Evolutionary conservation across 2,888 invertebrate genomes (phyloP).

Genomic region (Cryptocheilus praepositus): DNA sequence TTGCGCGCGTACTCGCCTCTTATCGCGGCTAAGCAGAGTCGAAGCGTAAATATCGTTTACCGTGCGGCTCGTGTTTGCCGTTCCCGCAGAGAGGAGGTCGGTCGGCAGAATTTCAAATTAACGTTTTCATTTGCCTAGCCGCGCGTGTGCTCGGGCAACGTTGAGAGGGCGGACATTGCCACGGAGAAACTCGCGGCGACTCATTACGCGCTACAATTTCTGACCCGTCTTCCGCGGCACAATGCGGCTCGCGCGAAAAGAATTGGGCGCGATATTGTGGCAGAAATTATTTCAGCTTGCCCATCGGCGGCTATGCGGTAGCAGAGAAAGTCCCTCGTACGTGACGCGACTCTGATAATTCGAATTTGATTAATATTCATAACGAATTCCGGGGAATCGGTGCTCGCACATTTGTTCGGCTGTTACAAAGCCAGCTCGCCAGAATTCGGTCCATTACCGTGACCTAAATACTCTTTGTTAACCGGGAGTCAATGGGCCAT

Average conservation of each 20-base stretch:
- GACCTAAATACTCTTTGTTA: too few species aligned
- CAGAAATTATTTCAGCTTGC: too few species aligned
- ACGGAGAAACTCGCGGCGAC: conserved; percentile 21
- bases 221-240: not conserved
- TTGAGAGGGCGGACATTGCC: conserved; percentile 13
- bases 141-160: conserved; percentile 15
- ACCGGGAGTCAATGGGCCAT: too few species aligned
- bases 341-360: too few species aligned
- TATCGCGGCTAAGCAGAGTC: conserved; percentile 23
- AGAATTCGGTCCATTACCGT: conserved; percentile 7
- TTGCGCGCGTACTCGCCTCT: conserved; percentile 12
- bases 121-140: conserved; percentile 34
- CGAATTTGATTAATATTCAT: too few species aligned
- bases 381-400: conserved; percentile 1
- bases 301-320: too few species aligned
- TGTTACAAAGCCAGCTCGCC: conserved; percentile 10
- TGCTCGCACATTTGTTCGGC: conserved; percentile 1
- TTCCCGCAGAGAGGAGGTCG: conserved; percentile 10
- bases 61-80: conserved; percentile 7
- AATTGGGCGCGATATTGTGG: too few species aligned
- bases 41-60: conserved; percentile 21
- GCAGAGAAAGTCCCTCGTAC: too few species aligned
- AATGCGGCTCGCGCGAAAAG: too few species aligned
- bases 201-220: conserved; percentile 25
- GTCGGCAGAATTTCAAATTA: conserved; percentile 37